A percentile compares a stretch with the other conserved stretches of the same genome.
These are phyloP conservation scores for Acipenser ruthenus DNA, from an alignment of 2,797 vertebrate species.

Conservation along the genomic window DNA sequence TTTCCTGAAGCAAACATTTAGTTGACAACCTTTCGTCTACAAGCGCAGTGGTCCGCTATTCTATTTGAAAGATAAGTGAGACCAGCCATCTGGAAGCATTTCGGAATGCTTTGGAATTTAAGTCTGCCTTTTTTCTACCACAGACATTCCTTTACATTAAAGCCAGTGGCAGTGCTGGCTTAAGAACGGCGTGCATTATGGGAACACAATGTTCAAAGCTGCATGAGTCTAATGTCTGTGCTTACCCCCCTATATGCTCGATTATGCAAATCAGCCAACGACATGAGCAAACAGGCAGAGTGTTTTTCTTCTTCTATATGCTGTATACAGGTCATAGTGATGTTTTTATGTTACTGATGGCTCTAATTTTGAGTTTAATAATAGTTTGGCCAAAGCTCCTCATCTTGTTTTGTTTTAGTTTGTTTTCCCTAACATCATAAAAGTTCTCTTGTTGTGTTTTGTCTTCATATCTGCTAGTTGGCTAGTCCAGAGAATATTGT, in stretches of 20 bases:
- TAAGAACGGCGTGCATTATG: neutral
- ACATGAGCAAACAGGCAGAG: neutral
- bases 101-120: conserved; percentile 13
- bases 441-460: no score
- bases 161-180: conserved; percentile 13
- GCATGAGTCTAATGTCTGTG: neutral
- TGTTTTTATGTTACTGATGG: conserved; percentile 7
- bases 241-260: no score
- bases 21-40: neutral
- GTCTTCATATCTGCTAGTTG: no score
- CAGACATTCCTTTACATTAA: conserved; percentile 15
- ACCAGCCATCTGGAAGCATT: conserved; percentile 38
- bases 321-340: no score
- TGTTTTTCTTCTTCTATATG: no score
- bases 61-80: conserved; percentile 12
- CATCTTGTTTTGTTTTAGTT: no score
- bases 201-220: neutral
- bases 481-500: no score
- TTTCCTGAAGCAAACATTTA: neutral
- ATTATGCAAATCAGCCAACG: no score
- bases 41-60: neutral
- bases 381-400: no score
- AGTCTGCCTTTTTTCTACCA: conserved; percentile 10
- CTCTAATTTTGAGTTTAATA: no score
- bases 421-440: no score